phyloP scores from a whole-genome alignment of 2,888 invertebrate genomes.

The Bruchidius siliquastri region DNA sequence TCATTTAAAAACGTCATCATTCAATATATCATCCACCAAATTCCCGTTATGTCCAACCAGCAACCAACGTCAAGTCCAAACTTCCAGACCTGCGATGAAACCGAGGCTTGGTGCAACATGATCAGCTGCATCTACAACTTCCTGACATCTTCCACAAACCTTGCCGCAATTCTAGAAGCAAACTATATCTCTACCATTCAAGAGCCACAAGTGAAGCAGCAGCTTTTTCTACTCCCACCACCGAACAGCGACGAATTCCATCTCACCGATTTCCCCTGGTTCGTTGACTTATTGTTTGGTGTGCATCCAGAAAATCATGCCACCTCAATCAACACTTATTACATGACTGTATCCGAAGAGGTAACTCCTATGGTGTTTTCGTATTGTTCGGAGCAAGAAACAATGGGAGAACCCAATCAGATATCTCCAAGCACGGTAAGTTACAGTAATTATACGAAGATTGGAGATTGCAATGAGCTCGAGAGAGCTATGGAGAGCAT shows the following conservation, averaged over 20 bases:
- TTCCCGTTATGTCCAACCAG: constrained; percentile 7
- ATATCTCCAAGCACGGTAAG: background rate
- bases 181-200: background rate
- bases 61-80: constrained; percentile 3
- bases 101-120: constrained; percentile 10
- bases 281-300: background rate
- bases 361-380: background rate
- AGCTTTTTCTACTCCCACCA: background rate
- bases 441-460: background rate
- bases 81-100: constrained; percentile 2
- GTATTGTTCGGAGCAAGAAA: background rate
- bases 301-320: background rate
- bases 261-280: background rate
- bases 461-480: background rate
- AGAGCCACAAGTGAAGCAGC: background rate
- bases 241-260: background rate
- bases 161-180: constrained; percentile 6
- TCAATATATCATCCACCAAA: background rate
- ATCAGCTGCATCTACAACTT: constrained; percentile 8
- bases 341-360: background rate
- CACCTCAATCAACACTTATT: background rate
- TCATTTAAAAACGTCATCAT: background rate
- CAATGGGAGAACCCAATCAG: background rate
- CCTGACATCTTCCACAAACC: constrained; percentile 4
- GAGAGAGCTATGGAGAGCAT: background rate